These are phyloP conservation scores for Macrotus californicus DNA, from an alignment of 2,113 vertebrate genomes.

Conservation along the genomic window DNA sequence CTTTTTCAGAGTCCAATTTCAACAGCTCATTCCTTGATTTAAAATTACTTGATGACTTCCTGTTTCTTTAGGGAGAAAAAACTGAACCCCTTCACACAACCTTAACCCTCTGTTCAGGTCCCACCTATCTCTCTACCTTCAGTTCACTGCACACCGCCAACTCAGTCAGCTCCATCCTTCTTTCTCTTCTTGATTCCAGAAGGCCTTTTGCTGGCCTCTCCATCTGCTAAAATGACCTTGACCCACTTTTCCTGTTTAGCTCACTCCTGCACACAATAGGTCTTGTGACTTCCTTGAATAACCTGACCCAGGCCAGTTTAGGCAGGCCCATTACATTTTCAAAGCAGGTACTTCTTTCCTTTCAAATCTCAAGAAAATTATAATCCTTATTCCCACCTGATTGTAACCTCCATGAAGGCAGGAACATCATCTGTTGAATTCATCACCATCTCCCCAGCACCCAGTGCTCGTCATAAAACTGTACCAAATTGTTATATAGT, in stretches of 20 bases:
- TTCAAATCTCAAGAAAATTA: neutral
- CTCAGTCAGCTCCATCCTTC: rapidly evolving
- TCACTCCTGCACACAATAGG: neutral
- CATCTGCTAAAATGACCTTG: too few relatives aligned
- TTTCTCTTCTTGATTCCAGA: neutral
- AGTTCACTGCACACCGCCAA: rapidly evolving
- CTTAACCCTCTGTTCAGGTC: neutral
- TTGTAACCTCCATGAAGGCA: neutral
- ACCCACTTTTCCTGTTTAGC: neutral
- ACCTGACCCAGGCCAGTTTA: neutral
- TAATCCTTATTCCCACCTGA: neutral
- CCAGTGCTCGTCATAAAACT: neutral
- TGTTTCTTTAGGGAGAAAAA: neutral
- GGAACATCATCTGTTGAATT: neutral
- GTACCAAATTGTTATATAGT: neutral
- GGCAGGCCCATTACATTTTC: neutral
- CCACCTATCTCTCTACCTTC: neutral
- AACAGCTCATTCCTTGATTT: neutral
- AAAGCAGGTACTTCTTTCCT: neutral
- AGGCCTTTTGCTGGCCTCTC: rapidly evolving
- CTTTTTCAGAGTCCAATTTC: neutral
- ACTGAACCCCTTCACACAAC: neutral
- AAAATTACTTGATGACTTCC: neutral
- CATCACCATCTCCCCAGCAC: neutral
- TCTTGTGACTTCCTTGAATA: neutral